Percentiles rank a stretch among this genome's conserved stretches.
Conservation (phyloP, 2,888 invertebrate genomes). For the Microctonus aethiopoides region DNA sequence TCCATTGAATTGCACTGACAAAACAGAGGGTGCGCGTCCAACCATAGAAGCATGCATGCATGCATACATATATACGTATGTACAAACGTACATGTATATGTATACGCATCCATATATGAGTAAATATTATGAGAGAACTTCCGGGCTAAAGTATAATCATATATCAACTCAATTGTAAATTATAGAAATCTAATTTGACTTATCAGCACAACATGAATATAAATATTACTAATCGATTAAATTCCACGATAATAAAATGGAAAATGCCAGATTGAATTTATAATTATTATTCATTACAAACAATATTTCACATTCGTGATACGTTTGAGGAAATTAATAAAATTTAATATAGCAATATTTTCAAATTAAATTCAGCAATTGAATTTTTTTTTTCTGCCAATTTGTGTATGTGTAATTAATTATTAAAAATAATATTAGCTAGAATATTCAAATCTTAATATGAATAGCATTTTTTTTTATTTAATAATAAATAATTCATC, state of each 20-base stretch:
- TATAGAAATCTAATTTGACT: neutral
- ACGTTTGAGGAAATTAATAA: too few species aligned
- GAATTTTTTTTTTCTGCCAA: too few species aligned
- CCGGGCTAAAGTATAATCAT: slow-evolving; percentile 8
- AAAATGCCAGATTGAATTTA: neutral
- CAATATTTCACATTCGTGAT: too few species aligned
- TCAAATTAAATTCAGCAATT: too few species aligned
- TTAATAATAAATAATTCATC: too few species aligned
- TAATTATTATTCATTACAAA: neutral
- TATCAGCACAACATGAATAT: neutral
- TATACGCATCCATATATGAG: slow-evolving; percentile 15
- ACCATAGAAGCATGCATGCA: slow-evolving; percentile 9
- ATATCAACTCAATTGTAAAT: slow-evolving; percentile 10
- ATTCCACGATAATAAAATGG: neutral
- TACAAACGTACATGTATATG: neutral
- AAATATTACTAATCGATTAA: neutral
- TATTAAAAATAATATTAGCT: too few species aligned
- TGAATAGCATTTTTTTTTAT: too few species aligned
- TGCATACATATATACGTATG: slow-evolving; percentile 15
- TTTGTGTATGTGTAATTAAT: too few species aligned
- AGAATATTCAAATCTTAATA: too few species aligned
- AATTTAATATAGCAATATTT: too few species aligned
- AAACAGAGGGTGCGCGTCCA: slow-evolving; percentile 34
- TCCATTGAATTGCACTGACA: slow-evolving; percentile 34
- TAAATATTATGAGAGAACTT: neutral